These are phyloP conservation scores for Drosophila bunnanda DNA, from an alignment of 2,888 invertebrate species.

Conservation along the genomic window DNA sequence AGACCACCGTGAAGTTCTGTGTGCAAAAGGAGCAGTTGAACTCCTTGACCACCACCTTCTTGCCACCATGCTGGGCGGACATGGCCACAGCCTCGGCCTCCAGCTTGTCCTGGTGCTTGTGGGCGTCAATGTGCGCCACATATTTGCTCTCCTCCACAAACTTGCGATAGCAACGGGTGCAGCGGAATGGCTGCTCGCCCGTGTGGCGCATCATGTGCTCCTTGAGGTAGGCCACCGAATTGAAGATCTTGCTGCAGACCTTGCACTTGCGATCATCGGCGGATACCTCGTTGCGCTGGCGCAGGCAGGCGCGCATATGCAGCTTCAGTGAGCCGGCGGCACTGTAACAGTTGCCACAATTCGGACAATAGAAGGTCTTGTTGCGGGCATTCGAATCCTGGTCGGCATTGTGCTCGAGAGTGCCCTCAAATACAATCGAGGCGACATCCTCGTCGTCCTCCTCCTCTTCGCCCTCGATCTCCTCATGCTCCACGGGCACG, in stretches of 20 bases:
- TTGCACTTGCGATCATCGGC: slow-evolving; percentile 83
- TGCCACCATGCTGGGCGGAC: slow-evolving; percentile 79
- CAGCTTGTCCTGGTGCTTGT: slow-evolving; percentile 82
- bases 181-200: slow-evolving; percentile 83
- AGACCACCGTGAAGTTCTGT: slow-evolving; percentile 83
- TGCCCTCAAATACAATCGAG: slow-evolving; percentile 64
- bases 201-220: slow-evolving; percentile 84
- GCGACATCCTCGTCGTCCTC: slow-evolving; percentile 64
- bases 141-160: slow-evolving; percentile 83
- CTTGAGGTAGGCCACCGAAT: slow-evolving; percentile 83
- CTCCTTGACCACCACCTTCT: slow-evolving; percentile 83
- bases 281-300: slow-evolving; percentile 81
- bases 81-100: slow-evolving; percentile 81
- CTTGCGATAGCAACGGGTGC: slow-evolving; percentile 83
- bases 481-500: slow-evolving; percentile 51
- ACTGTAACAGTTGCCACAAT: slow-evolving; percentile 84
- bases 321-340: slow-evolving; percentile 84
- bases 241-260: slow-evolving; percentile 84
- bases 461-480: slow-evolving; percentile 29
- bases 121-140: slow-evolving; percentile 82
- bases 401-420: slow-evolving; percentile 60
- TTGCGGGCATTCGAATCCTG: slow-evolving; percentile 57
- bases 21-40: slow-evolving; percentile 84
- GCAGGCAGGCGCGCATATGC: slow-evolving; percentile 84
- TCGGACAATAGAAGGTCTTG: slow-evolving; percentile 84